Evolutionary conservation across 2,797 vertebrate species (phyloP).

Genomic region (Coccyzus lansbergi): DNA sequence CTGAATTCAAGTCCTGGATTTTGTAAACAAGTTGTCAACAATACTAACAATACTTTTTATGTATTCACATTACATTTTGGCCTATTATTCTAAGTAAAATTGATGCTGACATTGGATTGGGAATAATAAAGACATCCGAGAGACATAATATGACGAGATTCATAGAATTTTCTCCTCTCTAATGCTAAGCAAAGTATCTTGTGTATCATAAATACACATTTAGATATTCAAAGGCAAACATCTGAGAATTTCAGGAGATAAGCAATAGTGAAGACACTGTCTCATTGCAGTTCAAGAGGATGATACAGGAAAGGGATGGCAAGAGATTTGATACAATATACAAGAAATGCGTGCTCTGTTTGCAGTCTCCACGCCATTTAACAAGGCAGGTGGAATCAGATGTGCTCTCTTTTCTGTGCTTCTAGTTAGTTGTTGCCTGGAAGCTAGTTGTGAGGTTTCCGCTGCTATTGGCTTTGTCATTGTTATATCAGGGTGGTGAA

Average conservation of each 20-base stretch:
- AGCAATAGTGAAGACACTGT: background rate
- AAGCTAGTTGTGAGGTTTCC: background rate
- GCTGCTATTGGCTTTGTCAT: background rate
- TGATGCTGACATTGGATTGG: background rate
- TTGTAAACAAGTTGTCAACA: slow-evolving; percentile 57
- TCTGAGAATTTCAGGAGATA: background rate
- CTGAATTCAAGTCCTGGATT: background rate
- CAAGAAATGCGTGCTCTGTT: background rate
- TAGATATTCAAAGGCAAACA: background rate
- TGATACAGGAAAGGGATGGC: background rate
- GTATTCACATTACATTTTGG: background rate
- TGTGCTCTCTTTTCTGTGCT: background rate
- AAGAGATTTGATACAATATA: background rate
- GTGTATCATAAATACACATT: background rate
- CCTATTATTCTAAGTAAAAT: slow-evolving; percentile 30
- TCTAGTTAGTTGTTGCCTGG: background rate
- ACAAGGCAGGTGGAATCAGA: background rate
- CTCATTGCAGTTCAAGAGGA: background rate
- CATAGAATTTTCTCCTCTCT: background rate
- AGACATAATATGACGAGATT: background rate
- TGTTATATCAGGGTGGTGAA: background rate
- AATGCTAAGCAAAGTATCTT: background rate
- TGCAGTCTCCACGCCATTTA: background rate
- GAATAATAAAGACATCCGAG: background rate
- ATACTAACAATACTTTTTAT: background rate